phyloP scores from a whole-genome alignment of 2,113 vertebrate genomes.

The Gobiocypris rarus region DNA sequence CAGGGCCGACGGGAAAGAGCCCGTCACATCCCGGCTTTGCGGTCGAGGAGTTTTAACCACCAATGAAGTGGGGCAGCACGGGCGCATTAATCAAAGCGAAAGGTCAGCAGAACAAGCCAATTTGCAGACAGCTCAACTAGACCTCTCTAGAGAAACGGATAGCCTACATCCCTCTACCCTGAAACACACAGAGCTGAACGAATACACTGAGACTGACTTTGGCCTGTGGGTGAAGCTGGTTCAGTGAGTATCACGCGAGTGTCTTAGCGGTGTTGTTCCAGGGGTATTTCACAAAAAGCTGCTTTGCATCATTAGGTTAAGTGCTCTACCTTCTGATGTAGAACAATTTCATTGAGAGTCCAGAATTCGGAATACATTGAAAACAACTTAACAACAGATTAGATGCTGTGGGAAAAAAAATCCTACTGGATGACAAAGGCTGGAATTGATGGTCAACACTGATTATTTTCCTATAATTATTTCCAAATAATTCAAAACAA shows the following conservation, averaged over 20 bases:
- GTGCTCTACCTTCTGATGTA: constrained; percentile 2
- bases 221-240: constrained; percentile 22
- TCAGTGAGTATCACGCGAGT: neutral
- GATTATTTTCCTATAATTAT: neutral
- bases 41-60: constrained; percentile 58
- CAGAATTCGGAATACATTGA: neutral
- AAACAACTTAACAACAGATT: constrained; percentile 15
- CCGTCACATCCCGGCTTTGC: constrained; percentile 63
- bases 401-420: neutral
- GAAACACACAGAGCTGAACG: constrained; percentile 58
- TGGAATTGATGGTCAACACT: neutral
- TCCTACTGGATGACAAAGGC: neutral
- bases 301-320: constrained; percentile 19
- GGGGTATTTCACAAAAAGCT: constrained; percentile 1
- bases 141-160: constrained; percentile 75
- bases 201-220: neutral
- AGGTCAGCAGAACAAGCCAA: constrained; percentile 80
- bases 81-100: constrained; percentile 79
- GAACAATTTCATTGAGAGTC: constrained; percentile 5
- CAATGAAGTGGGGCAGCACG: constrained; percentile 64
- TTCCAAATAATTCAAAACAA: neutral
- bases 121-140: constrained; percentile 72
- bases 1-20: constrained; percentile 43
- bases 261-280: neutral
- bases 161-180: constrained; percentile 60